A percentile compares a stretch with the other conserved stretches of the same genome.
Evolutionary conservation across 2,113 vertebrate species (phyloP).

Genomic region (Gopherus evgoodei): DNA sequence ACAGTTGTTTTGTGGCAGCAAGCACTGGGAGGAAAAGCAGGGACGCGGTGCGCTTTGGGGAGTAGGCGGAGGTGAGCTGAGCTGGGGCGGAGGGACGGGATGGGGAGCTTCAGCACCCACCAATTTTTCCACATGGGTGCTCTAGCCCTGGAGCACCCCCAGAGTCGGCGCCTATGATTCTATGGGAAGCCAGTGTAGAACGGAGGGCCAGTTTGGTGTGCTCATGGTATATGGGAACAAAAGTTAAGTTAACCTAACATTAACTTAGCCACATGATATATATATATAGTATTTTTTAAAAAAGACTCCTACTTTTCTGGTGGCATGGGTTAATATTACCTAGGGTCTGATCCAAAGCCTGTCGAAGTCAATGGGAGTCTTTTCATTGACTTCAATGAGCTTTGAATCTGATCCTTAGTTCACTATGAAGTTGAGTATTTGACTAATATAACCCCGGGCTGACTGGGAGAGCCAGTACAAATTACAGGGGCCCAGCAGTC

Average conservation of each 20-base stretch:
- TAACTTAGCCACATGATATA: not conserved
- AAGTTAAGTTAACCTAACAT: not conserved
- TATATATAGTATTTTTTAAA: not conserved
- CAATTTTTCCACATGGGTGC: no score
- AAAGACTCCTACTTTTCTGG: not conserved
- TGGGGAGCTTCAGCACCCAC: no score
- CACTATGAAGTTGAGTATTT: fast-evolving
- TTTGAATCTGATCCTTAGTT: not conserved
- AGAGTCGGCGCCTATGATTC: no score
- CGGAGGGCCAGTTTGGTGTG: not conserved
- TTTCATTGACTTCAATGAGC: not conserved
- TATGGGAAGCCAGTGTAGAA: not conserved
- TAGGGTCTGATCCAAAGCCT: not conserved
- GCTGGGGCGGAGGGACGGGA: no score
- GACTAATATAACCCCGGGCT: not conserved
- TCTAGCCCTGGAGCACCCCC: no score
- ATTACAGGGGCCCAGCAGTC: no score
- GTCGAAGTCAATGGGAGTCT: not conserved
- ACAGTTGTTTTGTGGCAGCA: no score
- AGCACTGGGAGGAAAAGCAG: no score
- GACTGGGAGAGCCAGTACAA: no score
- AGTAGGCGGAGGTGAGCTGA: no score
- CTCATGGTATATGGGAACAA: not conserved
- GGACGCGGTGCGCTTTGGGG: no score
- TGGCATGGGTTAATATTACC: not conserved